Percentiles rank a stretch among this genome's conserved stretches.
phyloP scores from a whole-genome alignment of 2,888 invertebrate species.

The Gymnocheta viridis region DNA sequence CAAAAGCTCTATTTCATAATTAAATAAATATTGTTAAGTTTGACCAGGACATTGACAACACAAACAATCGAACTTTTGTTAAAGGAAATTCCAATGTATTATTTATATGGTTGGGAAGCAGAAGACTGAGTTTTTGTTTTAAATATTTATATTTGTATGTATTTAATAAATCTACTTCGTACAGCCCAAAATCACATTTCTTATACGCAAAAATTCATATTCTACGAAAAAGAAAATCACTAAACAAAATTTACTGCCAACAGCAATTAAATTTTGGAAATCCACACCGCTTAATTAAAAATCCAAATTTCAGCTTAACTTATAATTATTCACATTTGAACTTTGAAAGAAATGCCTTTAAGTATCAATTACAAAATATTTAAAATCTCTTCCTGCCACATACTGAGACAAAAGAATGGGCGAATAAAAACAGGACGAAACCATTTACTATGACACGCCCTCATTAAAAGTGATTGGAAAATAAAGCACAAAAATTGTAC shows the following conservation, averaged over 20 bases:
- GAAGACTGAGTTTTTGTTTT: too few relatives aligned
- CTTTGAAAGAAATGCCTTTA: constrained; percentile 4
- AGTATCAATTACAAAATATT: constrained; percentile 39
- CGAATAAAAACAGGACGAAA: not conserved
- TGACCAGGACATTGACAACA: too few relatives aligned
- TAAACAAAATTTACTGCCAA: not conserved
- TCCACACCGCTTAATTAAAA: not conserved
- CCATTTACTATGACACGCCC: not conserved
- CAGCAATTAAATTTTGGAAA: not conserved
- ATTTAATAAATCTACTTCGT: too few relatives aligned
- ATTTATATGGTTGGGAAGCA: too few relatives aligned
- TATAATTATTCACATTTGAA: constrained; percentile 8
- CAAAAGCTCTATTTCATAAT: too few relatives aligned
- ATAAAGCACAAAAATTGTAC: constrained; percentile 3
- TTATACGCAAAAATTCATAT: too few relatives aligned
- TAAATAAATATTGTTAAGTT: too few relatives aligned
- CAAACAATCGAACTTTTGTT: too few relatives aligned
- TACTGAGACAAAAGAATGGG: not conserved
- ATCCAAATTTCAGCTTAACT: not conserved
- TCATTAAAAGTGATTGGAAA: constrained; percentile 13
- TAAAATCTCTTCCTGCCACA: not conserved
- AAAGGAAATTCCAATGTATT: too few relatives aligned
- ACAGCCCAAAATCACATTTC: too few relatives aligned
- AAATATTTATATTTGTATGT: too few relatives aligned
- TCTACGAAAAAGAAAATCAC: too few relatives aligned